A percentile compares a stretch with the other conserved stretches of the same genome.
Evolutionary conservation across 1,140 invertebrate species (phyloP).

Genomic region (Trichogramma pretiosum): DNA sequence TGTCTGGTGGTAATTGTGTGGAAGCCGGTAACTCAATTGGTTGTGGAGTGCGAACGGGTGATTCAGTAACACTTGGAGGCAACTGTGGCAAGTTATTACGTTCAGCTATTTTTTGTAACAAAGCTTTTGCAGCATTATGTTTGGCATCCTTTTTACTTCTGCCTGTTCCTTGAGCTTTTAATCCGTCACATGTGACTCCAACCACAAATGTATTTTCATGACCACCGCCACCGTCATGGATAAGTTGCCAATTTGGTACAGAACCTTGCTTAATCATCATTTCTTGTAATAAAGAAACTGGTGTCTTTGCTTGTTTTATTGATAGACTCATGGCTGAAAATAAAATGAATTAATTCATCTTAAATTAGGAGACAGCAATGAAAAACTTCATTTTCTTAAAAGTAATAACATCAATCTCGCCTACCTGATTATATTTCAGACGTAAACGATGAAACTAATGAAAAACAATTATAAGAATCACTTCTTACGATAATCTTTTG

Average conservation of each 20-base stretch:
- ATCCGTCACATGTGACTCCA: slow-evolving; percentile 42
- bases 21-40: slow-evolving; percentile 16
- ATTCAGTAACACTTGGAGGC: slow-evolving; percentile 30
- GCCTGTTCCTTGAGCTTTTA: slow-evolving; percentile 47
- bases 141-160: slow-evolving; percentile 65
- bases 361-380: too few species aligned
- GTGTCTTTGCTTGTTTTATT: slow-evolving; percentile 51
- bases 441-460: too few species aligned
- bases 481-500: too few species aligned
- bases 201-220: slow-evolving; percentile 66
- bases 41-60: slow-evolving; percentile 27
- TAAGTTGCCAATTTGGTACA: slow-evolving; percentile 59
- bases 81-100: slow-evolving; percentile 38
- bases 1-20: slow-evolving; percentile 18
- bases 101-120: slow-evolving; percentile 43
- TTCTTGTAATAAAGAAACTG: slow-evolving; percentile 65
- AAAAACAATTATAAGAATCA: too few species aligned
- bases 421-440: too few species aligned
- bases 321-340: too few species aligned
- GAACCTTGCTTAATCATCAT: slow-evolving; percentile 54
- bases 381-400: too few species aligned
- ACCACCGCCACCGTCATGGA: slow-evolving; percentile 59
- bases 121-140: slow-evolving; percentile 54
- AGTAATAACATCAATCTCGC: too few species aligned
- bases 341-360: too few species aligned